Conservation (phyloP, 2,797 vertebrate species). For the Taenioides sp. region DNA sequence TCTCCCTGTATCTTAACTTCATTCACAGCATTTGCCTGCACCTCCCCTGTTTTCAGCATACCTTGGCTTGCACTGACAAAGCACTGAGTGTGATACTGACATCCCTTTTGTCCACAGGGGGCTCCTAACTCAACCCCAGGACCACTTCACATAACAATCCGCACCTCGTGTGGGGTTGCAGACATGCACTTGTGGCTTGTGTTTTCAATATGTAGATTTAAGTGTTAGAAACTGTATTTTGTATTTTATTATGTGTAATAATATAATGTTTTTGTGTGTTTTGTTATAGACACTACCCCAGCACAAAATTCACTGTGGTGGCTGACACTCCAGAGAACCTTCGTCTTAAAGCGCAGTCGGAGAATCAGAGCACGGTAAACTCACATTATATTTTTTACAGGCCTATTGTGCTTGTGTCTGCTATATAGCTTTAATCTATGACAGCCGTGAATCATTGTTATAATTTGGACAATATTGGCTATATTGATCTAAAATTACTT, state of each 20-base stretch:
- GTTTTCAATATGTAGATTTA: conserved; percentile 33
- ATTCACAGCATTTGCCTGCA: conserved; percentile 36
- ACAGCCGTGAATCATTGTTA: no score
- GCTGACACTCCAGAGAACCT: conserved; percentile 97
- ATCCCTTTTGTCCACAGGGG: conserved; percentile 66
- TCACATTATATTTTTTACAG: neutral
- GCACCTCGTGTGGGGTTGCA: conserved; percentile 49
- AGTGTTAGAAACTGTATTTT: conserved; percentile 27
- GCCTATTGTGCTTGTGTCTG: no score
- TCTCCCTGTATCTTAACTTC: conserved; percentile 24
- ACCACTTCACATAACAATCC: conserved; percentile 66
- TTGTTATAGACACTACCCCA: conserved; percentile 93
- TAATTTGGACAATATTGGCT: no score
- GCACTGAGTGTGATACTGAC: conserved; percentile 60
- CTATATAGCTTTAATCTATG: no score
- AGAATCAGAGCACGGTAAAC: conserved; percentile 93
- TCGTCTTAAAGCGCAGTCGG: conserved; percentile 94
- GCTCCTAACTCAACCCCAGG: conserved; percentile 61
- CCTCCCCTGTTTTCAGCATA: conserved; percentile 43
- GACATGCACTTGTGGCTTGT: conserved; percentile 54
- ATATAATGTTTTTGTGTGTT: conserved; percentile 33
- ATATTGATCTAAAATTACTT: no score
- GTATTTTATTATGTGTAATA: conserved; percentile 29
- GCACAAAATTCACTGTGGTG: conserved; percentile 93
- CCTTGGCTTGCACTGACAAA: conserved; percentile 55